phyloP scores from a whole-genome alignment of 2,888 invertebrate species.

The Pomacea canaliculata region DNA sequence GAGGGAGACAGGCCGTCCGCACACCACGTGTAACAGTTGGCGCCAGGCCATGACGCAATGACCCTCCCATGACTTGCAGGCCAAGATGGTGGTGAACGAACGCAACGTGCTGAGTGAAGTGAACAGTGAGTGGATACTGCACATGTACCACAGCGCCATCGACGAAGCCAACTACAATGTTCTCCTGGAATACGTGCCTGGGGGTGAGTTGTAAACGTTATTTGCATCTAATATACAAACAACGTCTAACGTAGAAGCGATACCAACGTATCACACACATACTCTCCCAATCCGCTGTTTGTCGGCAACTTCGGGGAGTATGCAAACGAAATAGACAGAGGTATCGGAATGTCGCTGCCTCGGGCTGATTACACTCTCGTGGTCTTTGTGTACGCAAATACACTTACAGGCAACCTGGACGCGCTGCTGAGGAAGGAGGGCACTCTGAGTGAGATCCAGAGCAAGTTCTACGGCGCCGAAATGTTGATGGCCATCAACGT shows the following conservation, averaged over 20 bases:
- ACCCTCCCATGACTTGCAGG: neutral
- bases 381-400: too few species aligned
- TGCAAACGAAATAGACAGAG: too few species aligned
- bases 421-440: constrained; percentile 11
- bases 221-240: too few species aligned
- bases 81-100: constrained; percentile 3
- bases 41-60: too few species aligned
- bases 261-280: too few species aligned
- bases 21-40: too few species aligned
- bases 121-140: constrained; percentile 16
- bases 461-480: constrained; percentile 16
- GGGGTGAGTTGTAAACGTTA: neutral
- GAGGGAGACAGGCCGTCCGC: too few species aligned
- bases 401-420: constrained; percentile 1
- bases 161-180: constrained; percentile 1
- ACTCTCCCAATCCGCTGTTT: too few species aligned
- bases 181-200: constrained; percentile 15
- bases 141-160: constrained; percentile 11
- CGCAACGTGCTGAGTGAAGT: constrained; percentile 14
- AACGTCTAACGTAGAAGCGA: too few species aligned
- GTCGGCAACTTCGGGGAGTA: too few species aligned
- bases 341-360: too few species aligned
- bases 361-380: too few species aligned
- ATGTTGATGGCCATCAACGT: constrained; percentile 21
- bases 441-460: constrained; percentile 2